Base-by-base conservation (phyloP, 1,140 invertebrate species). In the Caenorhabditis tropicalis region DNA sequence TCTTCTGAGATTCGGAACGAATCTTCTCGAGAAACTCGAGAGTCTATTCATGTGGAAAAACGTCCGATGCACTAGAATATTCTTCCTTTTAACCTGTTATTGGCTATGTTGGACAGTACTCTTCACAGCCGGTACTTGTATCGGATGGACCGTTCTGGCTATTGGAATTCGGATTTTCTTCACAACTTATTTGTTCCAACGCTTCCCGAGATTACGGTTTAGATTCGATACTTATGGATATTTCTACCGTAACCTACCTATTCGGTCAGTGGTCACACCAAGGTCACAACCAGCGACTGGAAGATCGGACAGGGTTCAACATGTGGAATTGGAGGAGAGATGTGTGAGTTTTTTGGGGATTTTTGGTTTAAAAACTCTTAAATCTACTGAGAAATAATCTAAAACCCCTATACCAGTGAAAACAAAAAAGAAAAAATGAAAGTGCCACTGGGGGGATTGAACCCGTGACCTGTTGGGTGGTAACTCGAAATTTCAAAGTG, bases 131-230 rank as follows among this genome's bases (percentile, higher is more conserved):
- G 84, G 84, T 9, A 85, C 84, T n/a, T 85, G 84, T 39, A 48
- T 85, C 27, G 84, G 84, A 33, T 56, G 51, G 48, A 43, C 79
- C 87, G 88, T 81, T 7, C 53, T 89, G 46, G 84, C 86, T 21
- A 36, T 86, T 33, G 89, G 89, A 3, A 85, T 86, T 7, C 89
- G 89, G 16, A 43, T 87, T 12, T 89, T 89, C 53, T 74, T 90
- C 21, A 89, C 87, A 31, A 87, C 89, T 0, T 89, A 89, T 80
- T 70, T 89, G 12, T 89, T 90, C 82, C 48, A 89, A 49, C 80
- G 87, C 15, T 89, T 90, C 58, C 89, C 89, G 7, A 87, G 65
- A 43, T 82, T 90, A 15, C 53, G 82, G 12, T 49, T 49, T 36
- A 29, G 85, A n/a, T 87, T 89, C 31, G 89, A 89, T 43, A 87